Conservation (phyloP, 2,888 invertebrate genomes). For the Horisme vitalbata region DNA sequence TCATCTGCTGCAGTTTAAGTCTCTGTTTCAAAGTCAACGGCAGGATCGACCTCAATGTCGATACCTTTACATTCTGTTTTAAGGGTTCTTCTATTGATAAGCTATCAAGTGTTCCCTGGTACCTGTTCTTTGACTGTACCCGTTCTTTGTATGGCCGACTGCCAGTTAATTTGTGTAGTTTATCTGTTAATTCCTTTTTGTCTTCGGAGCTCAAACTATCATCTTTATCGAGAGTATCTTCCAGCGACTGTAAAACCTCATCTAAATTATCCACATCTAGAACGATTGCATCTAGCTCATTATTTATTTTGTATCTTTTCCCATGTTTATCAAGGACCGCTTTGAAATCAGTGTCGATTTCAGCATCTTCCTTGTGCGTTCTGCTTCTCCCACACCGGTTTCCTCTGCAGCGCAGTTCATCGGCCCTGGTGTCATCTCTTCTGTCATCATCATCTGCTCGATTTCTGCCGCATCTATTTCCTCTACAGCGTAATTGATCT, state of each 20-base stretch:
- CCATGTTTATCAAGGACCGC: slow-evolving; percentile 22
- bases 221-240: neutral
- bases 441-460: slow-evolving; percentile 2
- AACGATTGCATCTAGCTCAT: slow-evolving; percentile 49
- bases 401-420: slow-evolving; percentile 6
- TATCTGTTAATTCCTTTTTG: neutral
- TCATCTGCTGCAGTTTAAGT: neutral
- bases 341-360: slow-evolving; percentile 7
- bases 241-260: slow-evolving; percentile 19
- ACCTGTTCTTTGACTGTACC: too few species aligned
- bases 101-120: too few species aligned
- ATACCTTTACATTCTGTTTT: too few species aligned
- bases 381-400: slow-evolving; percentile 1
- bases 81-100: too few species aligned
- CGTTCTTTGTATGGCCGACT: neutral
- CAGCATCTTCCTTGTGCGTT: slow-evolving; percentile 6
- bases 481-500: slow-evolving; percentile 11
- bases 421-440: neutral
- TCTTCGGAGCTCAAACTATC: neutral
- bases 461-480: neutral
- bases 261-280: slow-evolving; percentile 40
- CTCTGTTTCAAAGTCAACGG: slow-evolving; percentile 40
- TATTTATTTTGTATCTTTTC: slow-evolving; percentile 39
- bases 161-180: neutral
- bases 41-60: slow-evolving; percentile 18